Evolutionary conservation across 2,888 invertebrate genomes (phyloP).

Genomic region (Seira ritae): DNA sequence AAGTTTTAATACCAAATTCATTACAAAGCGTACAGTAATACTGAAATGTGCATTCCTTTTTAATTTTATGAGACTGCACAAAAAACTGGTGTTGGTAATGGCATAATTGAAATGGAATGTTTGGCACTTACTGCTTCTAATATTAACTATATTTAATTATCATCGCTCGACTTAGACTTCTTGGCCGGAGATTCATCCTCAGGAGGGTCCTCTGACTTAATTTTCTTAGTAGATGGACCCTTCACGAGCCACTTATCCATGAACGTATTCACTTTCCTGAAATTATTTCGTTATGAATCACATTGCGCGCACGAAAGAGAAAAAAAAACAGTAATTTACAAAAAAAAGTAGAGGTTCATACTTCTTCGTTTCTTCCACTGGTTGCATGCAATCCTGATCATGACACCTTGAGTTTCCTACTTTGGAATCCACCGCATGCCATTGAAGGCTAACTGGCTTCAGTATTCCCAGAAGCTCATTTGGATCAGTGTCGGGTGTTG

Average conservation of each 20-base stretch:
- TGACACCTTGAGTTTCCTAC: conserved; percentile 87
- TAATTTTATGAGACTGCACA: no score
- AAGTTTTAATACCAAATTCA: no score
- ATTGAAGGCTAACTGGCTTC: conserved; percentile 79
- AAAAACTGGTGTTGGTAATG: no score
- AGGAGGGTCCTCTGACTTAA: conserved; percentile 18
- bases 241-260: conserved; percentile 68
- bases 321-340: no score
- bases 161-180: conserved; percentile 35
- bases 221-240: not conserved
- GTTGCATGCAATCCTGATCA: conserved; percentile 76
- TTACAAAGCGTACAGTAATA: no score
- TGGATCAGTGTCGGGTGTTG: conserved; percentile 77
- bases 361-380: conserved; percentile 72
- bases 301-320: not conserved
- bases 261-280: conserved; percentile 45
- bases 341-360: no score
- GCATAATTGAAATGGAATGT: no score
- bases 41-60: no score
- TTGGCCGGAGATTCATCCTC: conserved; percentile 24
- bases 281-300: not conserved
- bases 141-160: no score
- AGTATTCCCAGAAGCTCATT: conserved; percentile 79
- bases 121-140: no score
- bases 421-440: conserved; percentile 83